Evolutionary conservation across 2,888 invertebrate genomes (phyloP), one percentile per base, ranked within the genome.

Genomic region (Trissolcus japonicus): DNA sequence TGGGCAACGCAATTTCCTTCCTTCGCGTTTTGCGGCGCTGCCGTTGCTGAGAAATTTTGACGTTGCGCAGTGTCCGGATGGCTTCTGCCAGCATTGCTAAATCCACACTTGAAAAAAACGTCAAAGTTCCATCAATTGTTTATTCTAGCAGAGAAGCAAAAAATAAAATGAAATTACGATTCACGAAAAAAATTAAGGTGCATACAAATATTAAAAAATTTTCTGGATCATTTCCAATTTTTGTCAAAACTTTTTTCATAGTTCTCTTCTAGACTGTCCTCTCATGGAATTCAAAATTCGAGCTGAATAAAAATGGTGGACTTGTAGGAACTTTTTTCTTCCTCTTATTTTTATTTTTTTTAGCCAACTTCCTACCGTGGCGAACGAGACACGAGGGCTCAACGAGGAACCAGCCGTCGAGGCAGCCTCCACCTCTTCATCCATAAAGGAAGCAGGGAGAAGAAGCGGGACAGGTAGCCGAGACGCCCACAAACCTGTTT

Each of bases 401-500:
- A 69, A 71, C 69, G 78, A 67, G 74, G 74, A 76, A 74, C 76
- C 76, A 76, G 76, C 78, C 68, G 74, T 72, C 71, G 71, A 25
- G 59, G 29, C 69, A 67, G 80, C 75, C 75, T 69, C 76, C 71
- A 74, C 74, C 74, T 62, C 78, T 66, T 68, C 74, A 53, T 65
- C 78, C 78, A 62, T 73, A 74, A 78, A 74, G 74, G 78, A 69
- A 69, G 74, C 74, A 73, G 73, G 73, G 73, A 73, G 67, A 77
- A 77, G 77, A 77, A 83, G 83, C 82, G 82, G 83, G 84, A 85
- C 84, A 84, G 85, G 85, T 84, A 86, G 85, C 83, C 81, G 81
- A 81, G 85, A 86, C 86, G 84, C 85, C 86, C 85, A 85, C 86
- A 86, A 86, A 86, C 86, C 86, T 83, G 86, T 86, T 86, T 86